These are phyloP conservation scores for Sturmia bella DNA, from an alignment of 2,888 invertebrate species.

Conservation along the genomic window DNA sequence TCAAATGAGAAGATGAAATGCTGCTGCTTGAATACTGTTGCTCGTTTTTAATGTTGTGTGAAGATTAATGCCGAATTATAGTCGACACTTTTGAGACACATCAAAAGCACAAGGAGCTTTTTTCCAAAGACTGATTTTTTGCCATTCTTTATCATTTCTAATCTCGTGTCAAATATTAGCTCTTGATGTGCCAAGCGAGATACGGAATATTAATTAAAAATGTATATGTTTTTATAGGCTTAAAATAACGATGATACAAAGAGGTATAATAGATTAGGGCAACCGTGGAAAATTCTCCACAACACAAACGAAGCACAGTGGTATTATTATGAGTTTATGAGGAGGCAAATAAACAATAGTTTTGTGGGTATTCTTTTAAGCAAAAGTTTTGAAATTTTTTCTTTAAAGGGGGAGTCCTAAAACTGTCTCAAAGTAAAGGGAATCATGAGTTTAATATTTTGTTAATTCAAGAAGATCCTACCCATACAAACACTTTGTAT, in stretches of 20 bases:
- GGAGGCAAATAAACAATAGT: no score
- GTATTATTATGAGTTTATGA: no score
- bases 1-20: conserved; percentile 12
- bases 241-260: conserved; percentile 39
- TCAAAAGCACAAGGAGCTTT: conserved; percentile 37
- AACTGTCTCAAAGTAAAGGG: no score
- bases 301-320: no score
- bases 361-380: no score
- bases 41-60: conserved; percentile 69
- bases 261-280: not conserved
- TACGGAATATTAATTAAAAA: conserved; percentile 47
- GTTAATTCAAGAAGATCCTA: no score
- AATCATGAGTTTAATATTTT: no score
- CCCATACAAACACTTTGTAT: no score
- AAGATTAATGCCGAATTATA: conserved; percentile 74
- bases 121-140: conserved; percentile 1
- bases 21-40: conserved; percentile 25
- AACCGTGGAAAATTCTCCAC: not conserved
- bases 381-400: no score
- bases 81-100: conserved; percentile 68
- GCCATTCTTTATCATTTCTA: conserved; percentile 44
- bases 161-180: conserved; percentile 62
- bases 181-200: conserved; percentile 18
- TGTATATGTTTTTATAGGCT: conserved; percentile 37
- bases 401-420: no score